These are phyloP conservation scores for Drosophila fuyamai DNA, from an alignment of 1,140 invertebrate genomes.

Conservation along the genomic window DNA sequence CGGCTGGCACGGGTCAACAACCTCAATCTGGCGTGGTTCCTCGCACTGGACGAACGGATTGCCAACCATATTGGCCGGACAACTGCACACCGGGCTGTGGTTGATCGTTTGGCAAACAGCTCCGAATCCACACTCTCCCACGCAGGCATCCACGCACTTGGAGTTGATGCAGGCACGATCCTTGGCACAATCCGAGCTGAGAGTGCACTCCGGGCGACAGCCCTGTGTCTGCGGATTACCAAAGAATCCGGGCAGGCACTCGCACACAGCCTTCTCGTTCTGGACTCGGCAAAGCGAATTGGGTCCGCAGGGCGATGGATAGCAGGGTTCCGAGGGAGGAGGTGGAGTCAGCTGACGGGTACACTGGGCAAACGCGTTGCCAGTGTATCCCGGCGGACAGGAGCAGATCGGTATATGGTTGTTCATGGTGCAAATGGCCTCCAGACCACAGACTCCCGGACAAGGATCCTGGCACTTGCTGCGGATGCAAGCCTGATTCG, in stretches of 20 bases:
- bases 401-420: conserved; percentile 89
- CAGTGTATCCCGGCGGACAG: conserved; percentile 87
- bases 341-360: conserved; percentile 71
- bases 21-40: conserved; percentile 68
- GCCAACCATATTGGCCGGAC: conserved; percentile 86
- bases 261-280: conserved; percentile 87
- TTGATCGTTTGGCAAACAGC: conserved; percentile 89
- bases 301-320: conserved; percentile 90
- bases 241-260: conserved; percentile 90
- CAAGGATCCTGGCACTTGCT: conserved; percentile 88
- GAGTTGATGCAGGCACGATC: conserved; percentile 91
- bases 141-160: conserved; percentile 93
- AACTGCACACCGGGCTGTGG: conserved; percentile 92
- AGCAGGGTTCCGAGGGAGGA: conserved; percentile 87
- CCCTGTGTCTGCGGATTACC: conserved; percentile 91
- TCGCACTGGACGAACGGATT: conserved; percentile 92
- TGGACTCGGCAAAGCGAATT: conserved; percentile 89
- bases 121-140: conserved; percentile 88
- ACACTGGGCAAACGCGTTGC: conserved; percentile 90
- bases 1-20: conserved; percentile 90
- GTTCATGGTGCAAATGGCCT: conserved; percentile 88
- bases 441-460: conserved; percentile 86
- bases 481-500: conserved; percentile 86
- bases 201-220: conserved; percentile 91
- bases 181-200: conserved; percentile 92